These are phyloP conservation scores for Pipistrellus kuhlii DNA, from an alignment of 2,797 vertebrate species.

Conservation along the genomic window DNA sequence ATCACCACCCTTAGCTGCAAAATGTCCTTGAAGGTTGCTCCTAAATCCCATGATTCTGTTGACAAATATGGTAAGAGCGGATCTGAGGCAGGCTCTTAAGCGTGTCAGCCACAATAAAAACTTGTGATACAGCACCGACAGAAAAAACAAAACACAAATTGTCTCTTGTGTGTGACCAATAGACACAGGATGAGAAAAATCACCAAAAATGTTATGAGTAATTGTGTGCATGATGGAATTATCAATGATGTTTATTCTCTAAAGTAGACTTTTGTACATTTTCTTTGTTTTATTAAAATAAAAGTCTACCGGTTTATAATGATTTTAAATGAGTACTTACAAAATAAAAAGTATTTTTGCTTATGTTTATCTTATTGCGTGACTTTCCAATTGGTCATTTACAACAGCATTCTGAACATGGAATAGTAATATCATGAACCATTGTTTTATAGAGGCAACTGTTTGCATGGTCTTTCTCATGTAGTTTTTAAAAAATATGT, in stretches of 20 bases:
- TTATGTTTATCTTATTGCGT: background rate
- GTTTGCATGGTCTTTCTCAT: background rate
- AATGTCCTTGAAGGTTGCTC: background rate
- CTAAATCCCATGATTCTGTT: background rate
- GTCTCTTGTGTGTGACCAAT: background rate
- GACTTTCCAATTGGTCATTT: background rate
- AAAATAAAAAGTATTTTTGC: conserved; percentile 11
- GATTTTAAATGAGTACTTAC: background rate
- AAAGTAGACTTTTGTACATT: background rate
- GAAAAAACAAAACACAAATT: background rate
- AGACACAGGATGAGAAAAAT: background rate
- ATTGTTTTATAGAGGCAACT: background rate
- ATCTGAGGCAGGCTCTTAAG: background rate
- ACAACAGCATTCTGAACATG: background rate
- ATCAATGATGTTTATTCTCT: background rate
- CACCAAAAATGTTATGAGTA: background rate
- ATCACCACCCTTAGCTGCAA: background rate
- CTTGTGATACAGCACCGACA: conserved; percentile 4
- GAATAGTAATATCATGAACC: background rate
- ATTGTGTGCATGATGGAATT: background rate
- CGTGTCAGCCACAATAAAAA: background rate
- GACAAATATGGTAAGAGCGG: background rate
- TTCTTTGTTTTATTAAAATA: conserved; percentile 44
- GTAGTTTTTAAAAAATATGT: background rate
- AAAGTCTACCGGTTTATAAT: background rate